Evolutionary conservation across 2,113 vertebrate genomes (phyloP).

Genomic region (Grantiella picta): DNA sequence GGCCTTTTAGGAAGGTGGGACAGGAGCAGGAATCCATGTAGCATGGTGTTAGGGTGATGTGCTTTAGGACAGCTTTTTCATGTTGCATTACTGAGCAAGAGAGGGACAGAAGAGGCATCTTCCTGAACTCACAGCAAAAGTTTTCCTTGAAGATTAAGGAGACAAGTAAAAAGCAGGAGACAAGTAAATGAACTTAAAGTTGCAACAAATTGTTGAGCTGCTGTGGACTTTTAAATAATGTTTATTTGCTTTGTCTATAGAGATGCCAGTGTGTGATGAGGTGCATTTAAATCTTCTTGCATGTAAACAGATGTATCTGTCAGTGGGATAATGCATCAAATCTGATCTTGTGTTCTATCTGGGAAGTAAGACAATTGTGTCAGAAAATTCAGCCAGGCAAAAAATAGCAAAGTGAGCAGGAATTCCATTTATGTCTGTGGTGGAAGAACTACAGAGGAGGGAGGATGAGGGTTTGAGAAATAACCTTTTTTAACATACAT

Average conservation of each 20-base stretch:
- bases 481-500: background rate
- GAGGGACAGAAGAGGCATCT: background rate
- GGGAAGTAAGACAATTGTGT: slow-evolving; percentile 24
- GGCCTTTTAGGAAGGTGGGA: background rate
- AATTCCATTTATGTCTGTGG: slow-evolving; percentile 39
- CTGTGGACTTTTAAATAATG: background rate
- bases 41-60: background rate
- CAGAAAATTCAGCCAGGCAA: slow-evolving; percentile 37
- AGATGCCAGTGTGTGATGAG: background rate
- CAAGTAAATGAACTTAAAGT: background rate
- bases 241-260: slow-evolving; percentile 20
- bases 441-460: slow-evolving; percentile 5
- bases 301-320: slow-evolving; percentile 3
- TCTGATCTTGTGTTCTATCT: background rate
- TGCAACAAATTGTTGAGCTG: background rate
- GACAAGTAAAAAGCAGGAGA: background rate
- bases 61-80: background rate
- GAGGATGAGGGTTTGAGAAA: slow-evolving; percentile 1
- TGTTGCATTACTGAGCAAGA: background rate
- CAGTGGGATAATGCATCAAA: slow-evolving; percentile 5
- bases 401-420: slow-evolving; percentile 41
- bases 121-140: background rate
- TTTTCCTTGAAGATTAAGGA: background rate
- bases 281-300: slow-evolving; percentile 18
- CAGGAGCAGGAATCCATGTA: background rate